A percentile compares a stretch with the other conserved stretches of the same genome.
Conservation (phyloP, 2,113 vertebrate genomes). For the Pomatostomus ruficeps region DNA sequence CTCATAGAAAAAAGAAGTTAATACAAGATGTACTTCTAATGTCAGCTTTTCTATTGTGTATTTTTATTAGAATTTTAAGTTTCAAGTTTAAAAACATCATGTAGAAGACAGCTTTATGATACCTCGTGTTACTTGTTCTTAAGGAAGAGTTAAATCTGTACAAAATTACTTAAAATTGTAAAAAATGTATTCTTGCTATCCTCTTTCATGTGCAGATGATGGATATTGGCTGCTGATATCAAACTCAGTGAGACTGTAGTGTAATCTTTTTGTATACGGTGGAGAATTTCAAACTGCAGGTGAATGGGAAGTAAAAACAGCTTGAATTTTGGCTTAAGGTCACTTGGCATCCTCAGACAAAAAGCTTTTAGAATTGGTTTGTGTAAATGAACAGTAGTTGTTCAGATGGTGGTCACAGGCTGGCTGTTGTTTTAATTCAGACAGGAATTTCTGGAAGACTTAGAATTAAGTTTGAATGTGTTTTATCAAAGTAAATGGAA, state of each 20-base stretch:
- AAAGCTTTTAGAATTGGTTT: neutral
- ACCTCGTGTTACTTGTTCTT: neutral
- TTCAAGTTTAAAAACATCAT: neutral
- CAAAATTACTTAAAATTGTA: neutral
- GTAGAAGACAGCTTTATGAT: neutral
- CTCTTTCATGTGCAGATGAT: neutral
- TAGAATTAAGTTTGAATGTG: neutral
- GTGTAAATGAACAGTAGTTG: neutral
- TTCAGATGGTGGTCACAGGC: neutral
- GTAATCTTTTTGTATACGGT: neutral
- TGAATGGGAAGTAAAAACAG: neutral
- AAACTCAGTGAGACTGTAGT: neutral
- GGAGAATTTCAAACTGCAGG: neutral
- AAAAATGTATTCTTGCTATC: rapidly evolving
- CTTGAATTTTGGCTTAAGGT: neutral
- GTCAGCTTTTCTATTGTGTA: neutral
- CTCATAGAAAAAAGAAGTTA: neutral
- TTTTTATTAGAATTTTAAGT: neutral
- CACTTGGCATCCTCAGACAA: neutral
- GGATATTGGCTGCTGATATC: neutral
- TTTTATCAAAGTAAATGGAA: neutral
- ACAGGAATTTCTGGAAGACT: neutral
- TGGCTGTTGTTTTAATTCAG: neutral
- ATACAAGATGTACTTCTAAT: neutral
- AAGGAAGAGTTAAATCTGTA: neutral